Conservation (phyloP, 2,113 vertebrate genomes). For the Hoplias malabaricus region DNA sequence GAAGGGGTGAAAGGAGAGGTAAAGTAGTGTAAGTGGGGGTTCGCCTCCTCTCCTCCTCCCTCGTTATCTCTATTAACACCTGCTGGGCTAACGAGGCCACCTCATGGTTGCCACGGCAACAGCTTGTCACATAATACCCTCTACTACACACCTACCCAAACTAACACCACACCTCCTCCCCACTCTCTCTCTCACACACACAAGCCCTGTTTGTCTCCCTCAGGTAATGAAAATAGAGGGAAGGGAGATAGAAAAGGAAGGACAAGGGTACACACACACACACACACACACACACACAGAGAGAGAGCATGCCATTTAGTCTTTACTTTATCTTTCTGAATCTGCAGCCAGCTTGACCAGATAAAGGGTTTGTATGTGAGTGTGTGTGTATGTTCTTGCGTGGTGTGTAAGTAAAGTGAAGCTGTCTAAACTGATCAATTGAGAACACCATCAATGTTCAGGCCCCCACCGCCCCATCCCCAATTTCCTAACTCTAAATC, state of each 20-base stretch:
- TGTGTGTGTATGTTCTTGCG: neutral
- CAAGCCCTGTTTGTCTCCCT: constrained; percentile 21
- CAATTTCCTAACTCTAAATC: neutral
- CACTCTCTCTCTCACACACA: constrained; percentile 49
- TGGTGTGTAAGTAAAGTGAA: constrained; percentile 32
- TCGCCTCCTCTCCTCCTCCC: constrained; percentile 54
- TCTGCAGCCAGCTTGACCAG: constrained; percentile 9
- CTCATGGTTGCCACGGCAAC: constrained; percentile 71
- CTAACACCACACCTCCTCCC: constrained; percentile 26
- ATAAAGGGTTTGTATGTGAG: constrained; percentile 58
- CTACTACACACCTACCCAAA: constrained; percentile 35
- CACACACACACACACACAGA: constrained; percentile 35
- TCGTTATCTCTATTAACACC: constrained; percentile 80
- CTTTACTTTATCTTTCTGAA: constrained; percentile 18
- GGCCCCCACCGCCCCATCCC: neutral
- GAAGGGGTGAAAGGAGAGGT: constrained; percentile 48
- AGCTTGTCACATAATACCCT: constrained; percentile 64
- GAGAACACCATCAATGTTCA: neutral
- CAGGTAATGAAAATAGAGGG: constrained; percentile 68
- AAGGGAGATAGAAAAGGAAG: constrained; percentile 52
- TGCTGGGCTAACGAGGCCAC: constrained; percentile 76
- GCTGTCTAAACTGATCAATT: constrained; percentile 1
- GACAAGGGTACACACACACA: constrained; percentile 15
- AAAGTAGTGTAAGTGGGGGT: constrained; percentile 60
- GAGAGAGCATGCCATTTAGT: constrained; percentile 27